Conservation (phyloP, 2,113 vertebrate species). For the Elgaria multicarinata region DNA sequence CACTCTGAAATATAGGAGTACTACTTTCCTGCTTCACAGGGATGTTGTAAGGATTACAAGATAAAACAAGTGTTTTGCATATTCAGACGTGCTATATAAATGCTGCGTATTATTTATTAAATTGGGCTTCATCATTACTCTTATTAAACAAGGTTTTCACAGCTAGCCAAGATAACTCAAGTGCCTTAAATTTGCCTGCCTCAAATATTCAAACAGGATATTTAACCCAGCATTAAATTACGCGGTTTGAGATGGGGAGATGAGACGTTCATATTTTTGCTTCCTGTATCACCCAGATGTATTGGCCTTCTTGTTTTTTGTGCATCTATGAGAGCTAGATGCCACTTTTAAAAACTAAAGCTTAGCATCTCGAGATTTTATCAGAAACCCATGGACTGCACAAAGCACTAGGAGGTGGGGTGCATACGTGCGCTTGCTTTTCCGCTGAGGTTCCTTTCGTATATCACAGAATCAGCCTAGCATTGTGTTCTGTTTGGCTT, state of each 20-base stretch:
- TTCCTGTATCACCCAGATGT: neutral
- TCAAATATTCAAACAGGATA: neutral
- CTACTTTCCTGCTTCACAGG: neutral
- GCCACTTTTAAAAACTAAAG: neutral
- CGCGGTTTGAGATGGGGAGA: neutral
- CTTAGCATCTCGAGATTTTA: neutral
- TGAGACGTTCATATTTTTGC: neutral
- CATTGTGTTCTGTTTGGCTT: neutral
- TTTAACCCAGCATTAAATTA: neutral
- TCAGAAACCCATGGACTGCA: neutral
- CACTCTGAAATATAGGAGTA: neutral
- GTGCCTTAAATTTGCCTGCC: neutral
- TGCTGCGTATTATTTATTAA: constrained; percentile 2
- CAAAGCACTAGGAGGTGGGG: neutral
- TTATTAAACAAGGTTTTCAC: constrained; percentile 8
- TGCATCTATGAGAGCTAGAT: neutral
- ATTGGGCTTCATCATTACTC: neutral
- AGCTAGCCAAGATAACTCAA: neutral
- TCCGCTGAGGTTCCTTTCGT: neutral
- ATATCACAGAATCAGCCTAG: neutral
- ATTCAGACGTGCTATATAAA: constrained; percentile 16
- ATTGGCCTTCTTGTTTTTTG: neutral
- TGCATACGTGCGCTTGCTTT: neutral
- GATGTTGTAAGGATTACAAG: neutral
- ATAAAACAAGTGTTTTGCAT: neutral